Evolutionary conservation across 2,797 vertebrate species (phyloP), one percentile per base, ranked within the genome.

Genomic region (Parotocinclus haroldoi): DNA sequence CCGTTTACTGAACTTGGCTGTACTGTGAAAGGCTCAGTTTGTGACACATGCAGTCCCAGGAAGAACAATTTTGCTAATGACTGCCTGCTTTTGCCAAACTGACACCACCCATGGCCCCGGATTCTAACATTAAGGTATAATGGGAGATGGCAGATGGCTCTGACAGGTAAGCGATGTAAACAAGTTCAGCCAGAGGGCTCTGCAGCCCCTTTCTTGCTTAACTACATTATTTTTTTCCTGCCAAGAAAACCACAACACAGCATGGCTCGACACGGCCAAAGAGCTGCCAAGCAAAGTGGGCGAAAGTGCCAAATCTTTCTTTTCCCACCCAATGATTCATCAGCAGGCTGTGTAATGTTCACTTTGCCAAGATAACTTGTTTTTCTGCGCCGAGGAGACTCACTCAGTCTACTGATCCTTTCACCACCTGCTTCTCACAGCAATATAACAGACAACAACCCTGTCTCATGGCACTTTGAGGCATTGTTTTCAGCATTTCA

Each of bases 241-340:
- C 63, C 68, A 76, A 38, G 11, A 54, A 57, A 51, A 52, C n/a
- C 13, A 49, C 61, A 58, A 68, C 59, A 72, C 65, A 71, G 64
- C 13, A 50, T 57, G 27, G 39, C 63, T 62, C 55, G 27, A 68
- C 50, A 51, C 38, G 50, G 57, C 56, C 12, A 50, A 53, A 40
- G 10, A 1, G 60, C 55, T 58, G 62, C 70, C 71, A 74, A 65
- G 68, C 55, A 12, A 48, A 65, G 69, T 50, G 68, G 66, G 64
- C 40, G 45, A 63, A 49, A 19, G 60, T 10, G 64, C 62, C 69
- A 77, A 76, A 62, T 48, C 69, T 67, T 64, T 58, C 40, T 63
- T 63, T 18, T 38, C 38, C 58, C 69, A 68, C 59, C 9, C 27
- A 14, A 56, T 71, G 69, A 74, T 72, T 78, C 57, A 76, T 70